A percentile compares a stretch with the other conserved stretches of the same genome.
Conservation (phyloP, 2,113 vertebrate genomes). For the Notiomystis cincta region DNA sequence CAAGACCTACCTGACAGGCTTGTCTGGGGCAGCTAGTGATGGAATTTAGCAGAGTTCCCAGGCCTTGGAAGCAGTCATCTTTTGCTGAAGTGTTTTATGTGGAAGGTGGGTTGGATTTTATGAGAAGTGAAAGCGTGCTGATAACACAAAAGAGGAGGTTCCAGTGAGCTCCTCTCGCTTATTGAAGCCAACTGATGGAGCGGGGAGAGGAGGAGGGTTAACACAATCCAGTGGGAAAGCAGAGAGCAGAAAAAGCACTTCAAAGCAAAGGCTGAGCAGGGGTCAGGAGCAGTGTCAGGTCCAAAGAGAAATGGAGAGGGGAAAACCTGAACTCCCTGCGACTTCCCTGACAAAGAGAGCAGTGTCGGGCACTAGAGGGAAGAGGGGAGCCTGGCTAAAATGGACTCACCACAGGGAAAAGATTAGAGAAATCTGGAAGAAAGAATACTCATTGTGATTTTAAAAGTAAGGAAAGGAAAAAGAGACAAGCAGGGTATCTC, state of each 20-base stretch:
- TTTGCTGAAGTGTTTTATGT: not conserved
- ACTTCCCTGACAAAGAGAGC: not conserved
- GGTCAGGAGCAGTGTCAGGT: conserved; percentile 32
- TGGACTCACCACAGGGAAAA: not conserved
- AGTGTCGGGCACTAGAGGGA: not conserved
- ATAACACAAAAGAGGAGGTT: conserved; percentile 44
- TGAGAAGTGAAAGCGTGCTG: not conserved
- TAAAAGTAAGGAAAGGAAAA: not conserved
- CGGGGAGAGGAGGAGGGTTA: conserved; percentile 35
- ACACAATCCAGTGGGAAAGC: conserved; percentile 12
- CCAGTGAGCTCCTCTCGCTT: not conserved
- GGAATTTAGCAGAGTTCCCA: not conserved
- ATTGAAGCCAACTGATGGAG: conserved; percentile 55
- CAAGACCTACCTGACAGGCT: not conserved
- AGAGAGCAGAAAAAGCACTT: conserved; percentile 28
- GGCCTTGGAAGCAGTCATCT: not conserved
- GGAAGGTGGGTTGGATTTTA: conserved; percentile 1
- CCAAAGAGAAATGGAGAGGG: conserved; percentile 31
- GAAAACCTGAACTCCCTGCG: not conserved
- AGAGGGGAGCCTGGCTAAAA: not conserved
- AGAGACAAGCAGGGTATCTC: not conserved
- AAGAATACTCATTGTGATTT: not conserved
- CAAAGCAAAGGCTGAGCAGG: conserved; percentile 23
- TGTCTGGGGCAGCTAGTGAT: not conserved
- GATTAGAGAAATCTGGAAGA: not conserved